phyloP scores from a whole-genome alignment of 2,888 invertebrate species.

The Autographa gamma region DNA sequence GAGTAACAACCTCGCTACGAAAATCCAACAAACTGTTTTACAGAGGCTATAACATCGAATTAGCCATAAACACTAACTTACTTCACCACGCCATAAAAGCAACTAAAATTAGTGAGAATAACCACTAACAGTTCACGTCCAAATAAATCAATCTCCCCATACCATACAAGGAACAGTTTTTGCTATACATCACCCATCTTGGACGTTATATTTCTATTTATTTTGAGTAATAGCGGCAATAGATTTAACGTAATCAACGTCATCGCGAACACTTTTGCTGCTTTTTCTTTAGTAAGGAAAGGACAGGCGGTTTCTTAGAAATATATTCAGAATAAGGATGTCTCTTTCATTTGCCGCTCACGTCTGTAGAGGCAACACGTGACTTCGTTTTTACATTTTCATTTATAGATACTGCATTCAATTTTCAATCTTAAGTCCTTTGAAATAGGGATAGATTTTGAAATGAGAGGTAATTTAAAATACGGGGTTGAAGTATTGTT shows the following conservation, averaged over 20 bases:
- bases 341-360: constrained; percentile 68
- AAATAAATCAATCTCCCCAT: constrained; percentile 44
- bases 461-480: constrained; percentile 21
- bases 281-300: constrained; percentile 57
- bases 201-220: constrained; percentile 57
- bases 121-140: constrained; percentile 21
- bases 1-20: constrained; percentile 1
- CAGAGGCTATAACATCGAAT: constrained; percentile 59
- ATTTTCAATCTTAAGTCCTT: constrained; percentile 41
- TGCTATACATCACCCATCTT: constrained; percentile 43
- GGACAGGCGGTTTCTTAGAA: constrained; percentile 55
- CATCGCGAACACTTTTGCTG: constrained; percentile 66
- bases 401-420: constrained; percentile 23
- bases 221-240: constrained; percentile 46
- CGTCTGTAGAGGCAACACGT: constrained; percentile 61
- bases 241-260: constrained; percentile 60
- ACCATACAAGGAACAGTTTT: constrained; percentile 39
- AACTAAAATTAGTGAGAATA: constrained; percentile 42
- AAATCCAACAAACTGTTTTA: constrained; percentile 37
- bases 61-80: constrained; percentile 52
- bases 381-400: constrained; percentile 61
- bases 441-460: constrained; percentile 30
- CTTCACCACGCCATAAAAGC: constrained; percentile 30
- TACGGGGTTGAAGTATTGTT: constrained; percentile 35
- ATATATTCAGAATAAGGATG: constrained; percentile 63